Percentiles rank a stretch among this genome's conserved stretches.
Conservation (phyloP, 2,797 vertebrate species). For the Gadopsis bispinosus region DNA sequence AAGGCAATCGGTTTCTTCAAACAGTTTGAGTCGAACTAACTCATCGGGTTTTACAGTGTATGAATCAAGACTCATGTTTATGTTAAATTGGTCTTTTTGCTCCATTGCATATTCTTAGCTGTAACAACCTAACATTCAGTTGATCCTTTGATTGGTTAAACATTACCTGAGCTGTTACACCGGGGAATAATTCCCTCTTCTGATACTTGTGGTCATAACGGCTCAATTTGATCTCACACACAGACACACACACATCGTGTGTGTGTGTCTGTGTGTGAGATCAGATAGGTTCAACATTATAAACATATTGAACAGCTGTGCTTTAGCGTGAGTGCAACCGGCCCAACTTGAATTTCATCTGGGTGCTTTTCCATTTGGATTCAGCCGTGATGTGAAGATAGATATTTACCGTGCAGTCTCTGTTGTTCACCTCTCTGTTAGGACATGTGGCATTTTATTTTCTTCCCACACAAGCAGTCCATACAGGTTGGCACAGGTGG, state of each 20-base stretch:
- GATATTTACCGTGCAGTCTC: slow-evolving; percentile 6
- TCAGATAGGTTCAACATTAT: background rate
- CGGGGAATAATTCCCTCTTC: background rate
- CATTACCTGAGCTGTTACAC: background rate
- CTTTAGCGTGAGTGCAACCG: background rate
- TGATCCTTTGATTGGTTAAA: background rate
- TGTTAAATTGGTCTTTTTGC: background rate
- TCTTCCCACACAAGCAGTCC: slow-evolving; percentile 24
- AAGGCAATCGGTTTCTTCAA: too few relatives aligned
- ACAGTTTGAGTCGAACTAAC: too few relatives aligned
- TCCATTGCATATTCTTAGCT: background rate
- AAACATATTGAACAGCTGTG: slow-evolving; percentile 1
- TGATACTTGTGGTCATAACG: background rate
- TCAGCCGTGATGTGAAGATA: background rate
- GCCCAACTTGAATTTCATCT: background rate
- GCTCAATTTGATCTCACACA: background rate
- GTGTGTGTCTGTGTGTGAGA: too few relatives aligned
- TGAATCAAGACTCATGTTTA: background rate
- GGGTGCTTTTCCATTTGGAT: background rate
- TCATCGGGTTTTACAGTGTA: too few relatives aligned
- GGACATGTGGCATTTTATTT: slow-evolving; percentile 27
- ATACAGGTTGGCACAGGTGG: slow-evolving; percentile 39
- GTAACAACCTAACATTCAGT: background rate
- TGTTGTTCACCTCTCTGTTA: background rate
- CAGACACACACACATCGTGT: too few relatives aligned